phyloP scores from a whole-genome alignment of 2,113 vertebrate species.

The Mola mola region DNA sequence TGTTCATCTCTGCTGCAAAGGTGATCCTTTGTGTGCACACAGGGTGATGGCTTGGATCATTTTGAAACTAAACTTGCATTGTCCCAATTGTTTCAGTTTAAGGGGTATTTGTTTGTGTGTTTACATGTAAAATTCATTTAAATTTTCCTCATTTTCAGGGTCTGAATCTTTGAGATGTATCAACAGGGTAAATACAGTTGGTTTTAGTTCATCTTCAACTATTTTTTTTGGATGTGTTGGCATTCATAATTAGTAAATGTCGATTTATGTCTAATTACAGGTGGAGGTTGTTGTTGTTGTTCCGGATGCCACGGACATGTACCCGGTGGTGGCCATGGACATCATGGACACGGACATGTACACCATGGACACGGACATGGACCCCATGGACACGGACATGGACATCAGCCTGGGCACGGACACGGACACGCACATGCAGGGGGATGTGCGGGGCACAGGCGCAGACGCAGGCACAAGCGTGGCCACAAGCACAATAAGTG shows the following conservation, averaged over 20 bases:
- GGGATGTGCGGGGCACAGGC: not conserved
- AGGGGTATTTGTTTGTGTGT: no score
- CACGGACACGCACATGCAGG: not conserved
- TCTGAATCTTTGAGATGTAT: conserved; percentile 36
- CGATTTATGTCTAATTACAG: conserved; percentile 7
- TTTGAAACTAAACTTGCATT: not conserved
- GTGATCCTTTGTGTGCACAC: no score
- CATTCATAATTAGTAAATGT: not conserved
- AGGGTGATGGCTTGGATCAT: no score
- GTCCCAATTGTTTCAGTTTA: not conserved
- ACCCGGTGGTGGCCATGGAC: fast-evolving
- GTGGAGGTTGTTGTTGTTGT: not conserved
- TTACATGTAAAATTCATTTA: not conserved
- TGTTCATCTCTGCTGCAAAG: conserved; percentile 6
- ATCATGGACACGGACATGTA: not conserved
- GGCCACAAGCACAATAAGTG: conserved; percentile 57
- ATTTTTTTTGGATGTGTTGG: not conserved
- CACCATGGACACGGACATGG: not conserved
- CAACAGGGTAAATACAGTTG: conserved; percentile 19
- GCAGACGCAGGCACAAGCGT: not conserved
- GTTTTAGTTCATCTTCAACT: not conserved
- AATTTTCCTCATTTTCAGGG: not conserved
- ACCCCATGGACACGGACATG: not conserved
- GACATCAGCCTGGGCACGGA: no score
- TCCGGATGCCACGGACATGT: not conserved